These are phyloP conservation scores for Pseudorectes ferrugineus DNA, from an alignment of 2,113 vertebrate species.

Conservation along the genomic window DNA sequence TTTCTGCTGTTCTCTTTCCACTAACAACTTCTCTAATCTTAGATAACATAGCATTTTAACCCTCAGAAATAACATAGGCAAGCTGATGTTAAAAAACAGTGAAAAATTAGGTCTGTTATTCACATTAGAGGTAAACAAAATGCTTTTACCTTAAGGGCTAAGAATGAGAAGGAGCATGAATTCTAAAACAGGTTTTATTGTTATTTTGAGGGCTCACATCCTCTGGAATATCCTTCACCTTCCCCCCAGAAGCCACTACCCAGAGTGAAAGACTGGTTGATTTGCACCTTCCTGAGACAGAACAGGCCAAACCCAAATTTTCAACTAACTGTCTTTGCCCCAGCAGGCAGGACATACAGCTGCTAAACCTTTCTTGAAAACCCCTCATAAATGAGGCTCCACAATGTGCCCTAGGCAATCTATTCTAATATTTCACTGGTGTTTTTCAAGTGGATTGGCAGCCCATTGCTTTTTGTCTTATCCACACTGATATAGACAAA, in stretches of 20 bases:
- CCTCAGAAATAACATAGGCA: neutral
- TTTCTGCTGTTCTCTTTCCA: neutral
- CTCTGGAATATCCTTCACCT: neutral
- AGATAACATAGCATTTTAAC: neutral
- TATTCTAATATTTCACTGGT: neutral
- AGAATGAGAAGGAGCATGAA: neutral
- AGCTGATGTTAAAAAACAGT: neutral
- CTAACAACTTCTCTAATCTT: neutral
- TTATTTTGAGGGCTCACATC: neutral
- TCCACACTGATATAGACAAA: neutral
- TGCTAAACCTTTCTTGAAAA: neutral
- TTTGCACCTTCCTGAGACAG: neutral
- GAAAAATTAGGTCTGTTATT: neutral
- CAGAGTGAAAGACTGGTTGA: neutral
- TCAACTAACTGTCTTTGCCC: neutral
- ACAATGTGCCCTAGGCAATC: neutral
- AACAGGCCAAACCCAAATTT: neutral
- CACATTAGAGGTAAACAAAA: neutral
- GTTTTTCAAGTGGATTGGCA: neutral
- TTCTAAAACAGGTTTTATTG: neutral
- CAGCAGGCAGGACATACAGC: accelerated
- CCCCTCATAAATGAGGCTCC: accelerated
- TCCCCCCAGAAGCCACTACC: neutral
- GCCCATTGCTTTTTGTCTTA: neutral
- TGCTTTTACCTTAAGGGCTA: neutral